Conservation (phyloP, 2,888 invertebrate genomes). For the Lasioglossum vierecki region DNA sequence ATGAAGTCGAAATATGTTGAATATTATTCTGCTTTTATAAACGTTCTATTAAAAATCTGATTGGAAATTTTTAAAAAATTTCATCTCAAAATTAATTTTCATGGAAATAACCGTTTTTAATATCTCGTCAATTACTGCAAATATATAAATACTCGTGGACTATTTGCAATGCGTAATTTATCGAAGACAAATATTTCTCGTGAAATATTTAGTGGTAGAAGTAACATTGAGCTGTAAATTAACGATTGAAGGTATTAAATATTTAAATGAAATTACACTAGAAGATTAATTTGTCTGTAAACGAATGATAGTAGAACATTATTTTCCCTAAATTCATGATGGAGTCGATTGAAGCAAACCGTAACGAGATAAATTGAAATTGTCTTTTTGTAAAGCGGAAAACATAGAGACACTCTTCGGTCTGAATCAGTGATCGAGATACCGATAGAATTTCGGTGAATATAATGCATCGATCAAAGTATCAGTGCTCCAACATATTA, state of each 20-base stretch:
- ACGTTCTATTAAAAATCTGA: no score
- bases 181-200: background rate
- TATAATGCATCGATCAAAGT: conserved; percentile 1
- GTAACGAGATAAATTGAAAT: background rate
- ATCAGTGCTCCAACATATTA: background rate
- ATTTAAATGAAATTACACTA: no score
- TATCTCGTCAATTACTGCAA: background rate
- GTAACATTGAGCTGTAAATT: background rate
- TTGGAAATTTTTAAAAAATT: no score
- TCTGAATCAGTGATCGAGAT: background rate
- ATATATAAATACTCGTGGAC: background rate
- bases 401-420: background rate
- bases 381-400: background rate
- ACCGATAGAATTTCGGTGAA: background rate
- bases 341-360: background rate
- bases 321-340: background rate
- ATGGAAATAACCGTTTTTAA: no score
- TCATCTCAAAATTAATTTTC: no score
- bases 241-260: no score
- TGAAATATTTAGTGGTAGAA: background rate
- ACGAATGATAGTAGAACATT: background rate
- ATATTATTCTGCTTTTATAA: no score
- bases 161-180: background rate
- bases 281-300: no score
- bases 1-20: no score